These are phyloP conservation scores for Electrophaes corylata DNA, from an alignment of 2,888 invertebrate genomes.

Conservation along the genomic window DNA sequence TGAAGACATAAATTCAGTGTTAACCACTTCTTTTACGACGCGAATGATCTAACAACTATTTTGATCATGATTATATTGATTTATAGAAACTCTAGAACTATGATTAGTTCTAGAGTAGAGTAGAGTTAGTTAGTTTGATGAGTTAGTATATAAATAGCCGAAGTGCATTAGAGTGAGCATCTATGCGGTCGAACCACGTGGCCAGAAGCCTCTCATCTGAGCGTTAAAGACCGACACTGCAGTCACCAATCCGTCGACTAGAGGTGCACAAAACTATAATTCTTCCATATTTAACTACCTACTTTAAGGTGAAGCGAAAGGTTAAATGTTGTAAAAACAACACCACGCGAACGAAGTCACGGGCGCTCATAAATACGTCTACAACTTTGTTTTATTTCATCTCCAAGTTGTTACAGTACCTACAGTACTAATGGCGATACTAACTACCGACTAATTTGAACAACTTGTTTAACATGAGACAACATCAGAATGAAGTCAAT, in stretches of 20 bases:
- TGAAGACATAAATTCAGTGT: conserved; percentile 48
- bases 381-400: neutral
- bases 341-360: neutral
- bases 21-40: conserved; percentile 34
- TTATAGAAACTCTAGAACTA: too few species aligned
- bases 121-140: too few species aligned
- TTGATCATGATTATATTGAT: conserved; percentile 31
- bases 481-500: conserved; percentile 39
- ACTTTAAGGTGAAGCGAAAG: neutral
- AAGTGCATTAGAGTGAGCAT: too few species aligned
- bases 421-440: neutral
- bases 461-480: conserved; percentile 24
- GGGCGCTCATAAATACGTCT: neutral
- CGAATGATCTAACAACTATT: conserved; percentile 22
- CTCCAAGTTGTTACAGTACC: neutral
- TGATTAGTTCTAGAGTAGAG: conserved; percentile 21
- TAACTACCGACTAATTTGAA: conserved; percentile 12
- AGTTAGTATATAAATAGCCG: too few species aligned
- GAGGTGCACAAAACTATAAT: too few species aligned
- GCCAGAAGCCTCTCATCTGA: too few species aligned
- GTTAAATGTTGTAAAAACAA: neutral
- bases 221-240: too few species aligned
- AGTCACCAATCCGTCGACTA: too few species aligned
- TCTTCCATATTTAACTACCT: too few species aligned
- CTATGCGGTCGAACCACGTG: too few species aligned